Evolutionary conservation across 2,113 vertebrate genomes (phyloP), one percentile per base, ranked within the genome.

Genomic region (Eubucco bourcierii): DNA sequence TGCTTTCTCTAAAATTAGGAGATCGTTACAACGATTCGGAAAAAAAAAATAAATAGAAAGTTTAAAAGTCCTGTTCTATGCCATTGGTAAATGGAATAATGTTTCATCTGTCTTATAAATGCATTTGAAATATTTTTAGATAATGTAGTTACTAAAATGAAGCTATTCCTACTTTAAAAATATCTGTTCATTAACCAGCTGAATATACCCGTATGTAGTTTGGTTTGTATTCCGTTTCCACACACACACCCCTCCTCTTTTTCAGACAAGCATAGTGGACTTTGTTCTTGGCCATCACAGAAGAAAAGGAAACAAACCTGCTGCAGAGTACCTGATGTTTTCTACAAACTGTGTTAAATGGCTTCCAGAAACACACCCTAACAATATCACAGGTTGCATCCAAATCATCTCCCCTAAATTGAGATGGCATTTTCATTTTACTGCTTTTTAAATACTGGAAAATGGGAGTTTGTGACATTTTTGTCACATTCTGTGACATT

Each of bases 301-400:
- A 76, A 88, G 63, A 70, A 85, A 70, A 84, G 29, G 34, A 81
- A 74, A 44, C 29, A 65, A 74, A 94, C 66, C 25, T 77, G 46
- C 27, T 67, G 3, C 47, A 31, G 66, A 50, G 3, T 24, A 44
- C 44, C 94, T 44, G 53, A 25, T 68, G 19, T 84, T 86, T 84
- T 94, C 80, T 75, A 78, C 58, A 65, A 85, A 61, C 15, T 33
- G 3, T 52, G 47, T 81, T 33, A 81, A 84, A 80, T 88, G n/a
- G 8, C 64, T 95, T 84, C 55, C 85, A 90, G 84, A 87, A 86
- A 44, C 92, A 23, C 53, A 86, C 37, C 66, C 61, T 66, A 78
- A 58, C 72, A 91, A 75, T 91, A 78, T 59, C 71, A n/a, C n/a
- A 65, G n/a, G 46, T 84, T 84, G 70, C 58, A 81, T 91, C 80